A percentile compares a stretch with the other conserved stretches of the same genome.
These are phyloP conservation scores for Puffinus mauretanicus DNA, from an alignment of 2,113 vertebrate species.

Conservation along the genomic window DNA sequence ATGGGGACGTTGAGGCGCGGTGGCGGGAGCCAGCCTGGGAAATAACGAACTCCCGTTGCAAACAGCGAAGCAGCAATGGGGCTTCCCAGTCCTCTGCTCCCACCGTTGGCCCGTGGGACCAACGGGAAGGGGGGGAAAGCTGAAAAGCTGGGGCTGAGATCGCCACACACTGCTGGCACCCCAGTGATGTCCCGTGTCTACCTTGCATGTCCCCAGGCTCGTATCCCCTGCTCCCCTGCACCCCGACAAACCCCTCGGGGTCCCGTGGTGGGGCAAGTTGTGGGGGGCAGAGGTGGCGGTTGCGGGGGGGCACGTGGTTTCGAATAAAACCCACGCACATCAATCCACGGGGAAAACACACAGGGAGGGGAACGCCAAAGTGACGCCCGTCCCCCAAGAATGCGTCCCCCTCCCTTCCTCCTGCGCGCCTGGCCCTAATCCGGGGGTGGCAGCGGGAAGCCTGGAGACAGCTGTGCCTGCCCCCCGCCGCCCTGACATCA, in stretches of 20 bases:
- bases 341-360: rapidly evolving
- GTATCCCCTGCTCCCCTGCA: background rate
- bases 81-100: background rate
- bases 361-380: background rate
- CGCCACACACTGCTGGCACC: rapidly evolving
- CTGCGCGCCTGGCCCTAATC: slow-evolving; percentile 17
- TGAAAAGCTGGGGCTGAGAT: background rate
- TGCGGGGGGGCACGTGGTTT: background rate
- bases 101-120: no score
- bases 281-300: rapidly evolving
- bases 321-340: background rate
- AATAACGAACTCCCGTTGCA: background rate
- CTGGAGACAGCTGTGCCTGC: slow-evolving; percentile 71
- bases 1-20: background rate
- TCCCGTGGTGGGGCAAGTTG: rapidly evolving
- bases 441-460: slow-evolving; percentile 18
- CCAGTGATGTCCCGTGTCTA: background rate
- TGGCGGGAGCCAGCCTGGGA: rapidly evolving
- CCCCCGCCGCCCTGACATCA: background rate
- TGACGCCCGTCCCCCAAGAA: slow-evolving; percentile 63
- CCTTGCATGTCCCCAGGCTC: rapidly evolving
- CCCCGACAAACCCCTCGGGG: rapidly evolving
- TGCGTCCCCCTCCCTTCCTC: slow-evolving; percentile 22
- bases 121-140: background rate
- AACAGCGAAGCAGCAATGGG: rapidly evolving